These are phyloP conservation scores for Scaptomyza caliginosa DNA, from an alignment of 2,888 invertebrate genomes.

Conservation along the genomic window DNA sequence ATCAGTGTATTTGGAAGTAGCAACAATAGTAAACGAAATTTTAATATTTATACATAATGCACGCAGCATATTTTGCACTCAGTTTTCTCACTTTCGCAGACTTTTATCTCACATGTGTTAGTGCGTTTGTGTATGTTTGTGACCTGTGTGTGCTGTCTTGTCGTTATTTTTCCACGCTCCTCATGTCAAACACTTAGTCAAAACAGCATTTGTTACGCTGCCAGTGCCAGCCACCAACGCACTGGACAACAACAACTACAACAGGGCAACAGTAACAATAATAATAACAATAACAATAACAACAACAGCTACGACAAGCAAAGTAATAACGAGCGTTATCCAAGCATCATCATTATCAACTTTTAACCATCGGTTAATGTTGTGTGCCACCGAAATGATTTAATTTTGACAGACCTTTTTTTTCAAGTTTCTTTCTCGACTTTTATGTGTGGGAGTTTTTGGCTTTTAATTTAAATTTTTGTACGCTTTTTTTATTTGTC, in stretches of 20 bases:
- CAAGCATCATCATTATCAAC: conserved; percentile 81
- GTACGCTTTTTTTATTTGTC: conserved; percentile 53
- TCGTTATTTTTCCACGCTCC: conserved; percentile 75
- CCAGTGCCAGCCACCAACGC: conserved; percentile 78
- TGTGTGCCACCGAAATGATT: conserved; percentile 81
- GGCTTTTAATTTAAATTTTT: conserved; percentile 80
- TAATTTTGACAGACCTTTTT: conserved; percentile 80
- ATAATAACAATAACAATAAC: conserved; percentile 21
- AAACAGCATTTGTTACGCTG: conserved; percentile 79
- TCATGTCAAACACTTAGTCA: conserved; percentile 81
- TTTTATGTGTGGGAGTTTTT: conserved; percentile 80
- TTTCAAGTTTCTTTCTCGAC: conserved; percentile 72
- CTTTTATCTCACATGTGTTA: conserved; percentile 27
- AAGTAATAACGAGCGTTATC: conserved; percentile 76
- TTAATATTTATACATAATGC: conserved; percentile 49
- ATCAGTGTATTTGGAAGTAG: conserved; percentile 23
- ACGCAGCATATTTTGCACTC: conserved; percentile 68
- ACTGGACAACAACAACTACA: conserved; percentile 62
- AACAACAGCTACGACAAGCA: conserved; percentile 33
- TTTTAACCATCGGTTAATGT: conserved; percentile 81
- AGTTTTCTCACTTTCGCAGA: conserved; percentile 73
- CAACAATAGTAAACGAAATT: conserved; percentile 40
- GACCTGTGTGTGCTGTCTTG: conserved; percentile 23
- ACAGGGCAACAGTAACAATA: conserved; percentile 23
- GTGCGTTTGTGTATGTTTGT: conserved; percentile 14